Evolutionary conservation across 2,797 vertebrate genomes (phyloP).

Genomic region (Schizothorax lantsangensis): DNA sequence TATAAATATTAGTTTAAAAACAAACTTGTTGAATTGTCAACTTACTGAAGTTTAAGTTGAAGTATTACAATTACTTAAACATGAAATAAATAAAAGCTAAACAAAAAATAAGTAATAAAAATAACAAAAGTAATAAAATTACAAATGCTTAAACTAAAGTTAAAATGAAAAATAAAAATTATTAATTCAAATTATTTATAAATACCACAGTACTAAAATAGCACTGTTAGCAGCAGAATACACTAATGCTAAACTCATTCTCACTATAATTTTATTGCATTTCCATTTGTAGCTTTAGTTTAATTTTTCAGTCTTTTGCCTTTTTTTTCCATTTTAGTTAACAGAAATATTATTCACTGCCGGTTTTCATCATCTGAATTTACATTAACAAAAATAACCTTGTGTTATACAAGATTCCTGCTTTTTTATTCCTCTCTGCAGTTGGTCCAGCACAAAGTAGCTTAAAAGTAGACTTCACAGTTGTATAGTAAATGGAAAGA

Average conservation of each 20-base stretch:
- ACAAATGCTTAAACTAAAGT: not conserved
- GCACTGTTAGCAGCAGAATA: not conserved
- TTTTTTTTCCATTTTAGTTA: not conserved
- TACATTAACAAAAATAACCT: not conserved
- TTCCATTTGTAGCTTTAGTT: no score
- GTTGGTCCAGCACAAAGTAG: not conserved
- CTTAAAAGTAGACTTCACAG: slow-evolving; percentile 13
- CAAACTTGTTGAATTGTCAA: not conserved
- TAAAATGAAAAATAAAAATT: not conserved
- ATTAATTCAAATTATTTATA: not conserved
- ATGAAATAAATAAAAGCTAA: not conserved
- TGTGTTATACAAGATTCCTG: not conserved
- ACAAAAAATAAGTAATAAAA: not conserved
- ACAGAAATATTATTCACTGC: not conserved
- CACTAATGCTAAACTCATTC: not conserved
- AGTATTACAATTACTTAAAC: not conserved
- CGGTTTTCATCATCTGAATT: not conserved
- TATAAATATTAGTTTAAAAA: not conserved
- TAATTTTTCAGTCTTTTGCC: not conserved
- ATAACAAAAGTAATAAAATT: not conserved
- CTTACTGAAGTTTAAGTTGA: not conserved
- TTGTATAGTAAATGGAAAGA: not conserved
- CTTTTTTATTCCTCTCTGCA: not conserved
- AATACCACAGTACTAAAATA: not conserved
- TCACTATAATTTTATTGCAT: no score